A percentile compares a stretch with the other conserved stretches of the same genome.
Evolutionary conservation across 2,888 invertebrate species (phyloP).

Genomic region (Nycteola revayana): DNA sequence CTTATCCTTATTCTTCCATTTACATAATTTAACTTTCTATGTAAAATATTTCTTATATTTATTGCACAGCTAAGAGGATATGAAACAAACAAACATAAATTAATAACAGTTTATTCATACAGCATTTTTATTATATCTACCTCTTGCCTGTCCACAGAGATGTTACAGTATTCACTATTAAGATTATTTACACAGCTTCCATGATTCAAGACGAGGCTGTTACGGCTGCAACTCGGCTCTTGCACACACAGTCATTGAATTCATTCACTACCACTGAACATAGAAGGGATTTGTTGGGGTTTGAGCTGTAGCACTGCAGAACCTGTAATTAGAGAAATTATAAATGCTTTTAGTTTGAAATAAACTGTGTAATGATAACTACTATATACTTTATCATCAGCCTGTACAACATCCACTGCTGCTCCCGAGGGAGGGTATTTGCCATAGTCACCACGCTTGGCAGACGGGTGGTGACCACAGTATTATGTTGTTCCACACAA

Average conservation of each 20-base stretch:
- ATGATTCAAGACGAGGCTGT: conserved; percentile 59
- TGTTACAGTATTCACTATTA: conserved; percentile 33
- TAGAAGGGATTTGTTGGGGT: conserved; percentile 65
- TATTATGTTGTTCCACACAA: too few relatives aligned
- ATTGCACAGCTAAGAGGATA: too few relatives aligned
- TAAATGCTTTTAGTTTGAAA: too few relatives aligned
- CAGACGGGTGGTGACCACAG: too few relatives aligned
- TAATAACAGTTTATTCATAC: conserved; percentile 75
- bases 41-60: too few relatives aligned
- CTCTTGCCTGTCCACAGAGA: conserved; percentile 27
- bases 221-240: conserved; percentile 69
- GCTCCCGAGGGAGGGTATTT: too few relatives aligned
- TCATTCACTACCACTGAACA: conserved; percentile 77
- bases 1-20: too few relatives aligned
- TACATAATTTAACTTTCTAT: too few relatives aligned
- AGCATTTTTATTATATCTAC: conserved; percentile 73
- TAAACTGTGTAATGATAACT: too few relatives aligned
- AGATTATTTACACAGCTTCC: conserved; percentile 39
- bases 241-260: conserved; percentile 79
- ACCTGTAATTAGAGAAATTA: conserved; percentile 56
- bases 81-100: conserved; percentile 46
- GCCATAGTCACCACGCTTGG: too few relatives aligned
- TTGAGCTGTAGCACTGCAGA: conserved; percentile 70
- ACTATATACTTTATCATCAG: too few relatives aligned
- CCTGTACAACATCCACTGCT: too few relatives aligned